Evolutionary conservation across 2,797 vertebrate species (phyloP).

Genomic region (Dendrocincla tyrannina): DNA sequence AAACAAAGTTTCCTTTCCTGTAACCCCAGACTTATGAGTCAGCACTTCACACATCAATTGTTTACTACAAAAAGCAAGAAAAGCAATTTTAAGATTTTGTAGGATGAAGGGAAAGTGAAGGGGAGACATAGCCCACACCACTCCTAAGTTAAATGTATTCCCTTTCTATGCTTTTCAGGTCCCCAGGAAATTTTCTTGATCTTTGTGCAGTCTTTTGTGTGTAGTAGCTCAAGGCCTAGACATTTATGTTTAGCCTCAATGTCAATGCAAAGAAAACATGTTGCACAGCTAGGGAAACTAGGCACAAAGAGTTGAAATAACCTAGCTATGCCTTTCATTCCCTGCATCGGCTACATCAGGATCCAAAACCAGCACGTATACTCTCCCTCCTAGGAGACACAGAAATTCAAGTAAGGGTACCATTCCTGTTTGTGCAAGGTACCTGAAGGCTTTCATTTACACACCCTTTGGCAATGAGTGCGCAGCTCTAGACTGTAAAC

Average conservation of each 20-base stretch:
- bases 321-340: not conserved
- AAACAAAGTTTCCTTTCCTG: slow-evolving; percentile 75
- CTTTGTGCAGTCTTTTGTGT: not conserved
- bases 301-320: not conserved
- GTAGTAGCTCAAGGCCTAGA: not conserved
- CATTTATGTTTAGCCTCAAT: not conserved
- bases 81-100: slow-evolving; percentile 67
- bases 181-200: not conserved
- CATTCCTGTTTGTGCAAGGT: not conserved
- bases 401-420: not conserved
- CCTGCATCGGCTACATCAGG: fast-evolving
- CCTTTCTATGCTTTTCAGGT: not conserved
- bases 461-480: not conserved
- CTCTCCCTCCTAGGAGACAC: not conserved
- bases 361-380: not conserved
- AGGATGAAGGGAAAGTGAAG: slow-evolving; percentile 18
- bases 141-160: not conserved
- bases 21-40: slow-evolving; percentile 72
- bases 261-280: not conserved
- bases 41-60: slow-evolving; percentile 71
- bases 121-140: not conserved
- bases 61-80: slow-evolving; percentile 53
- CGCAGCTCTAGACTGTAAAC: not conserved
- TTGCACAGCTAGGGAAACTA: not conserved
- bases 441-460: not conserved